These are phyloP conservation scores for Muricea muricata DNA, from an alignment of 92 coral and sea anemone genomes.

Conservation along the genomic window DNA sequence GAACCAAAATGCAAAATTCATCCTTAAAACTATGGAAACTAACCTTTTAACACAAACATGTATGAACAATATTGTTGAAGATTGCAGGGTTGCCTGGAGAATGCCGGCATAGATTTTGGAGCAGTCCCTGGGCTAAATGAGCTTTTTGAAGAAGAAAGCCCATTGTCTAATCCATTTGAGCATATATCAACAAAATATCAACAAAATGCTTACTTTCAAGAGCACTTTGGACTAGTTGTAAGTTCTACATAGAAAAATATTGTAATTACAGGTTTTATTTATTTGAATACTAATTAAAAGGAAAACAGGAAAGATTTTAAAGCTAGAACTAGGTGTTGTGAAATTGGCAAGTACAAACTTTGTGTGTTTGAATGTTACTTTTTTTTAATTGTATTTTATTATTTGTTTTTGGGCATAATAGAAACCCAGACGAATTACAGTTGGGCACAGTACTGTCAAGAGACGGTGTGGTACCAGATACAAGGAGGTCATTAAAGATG, in stretches of 20 bases:
- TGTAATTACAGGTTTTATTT: too few relatives aligned
- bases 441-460: slow-evolving; percentile 54
- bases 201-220: slow-evolving; percentile 64
- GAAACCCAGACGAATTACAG: slow-evolving; percentile 63
- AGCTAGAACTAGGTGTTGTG: too few relatives aligned
- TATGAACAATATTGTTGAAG: slow-evolving; percentile 35
- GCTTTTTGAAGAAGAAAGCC: slow-evolving; percentile 62
- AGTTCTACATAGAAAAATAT: neutral
- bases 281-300: too few relatives aligned
- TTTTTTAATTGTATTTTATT: neutral
- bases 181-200: slow-evolving; percentile 68
- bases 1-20: neutral
- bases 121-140: slow-evolving; percentile 65
- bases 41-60: slow-evolving; percentile 30
- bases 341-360: too few relatives aligned
- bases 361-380: neutral
- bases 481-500: slow-evolving; percentile 60
- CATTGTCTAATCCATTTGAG: slow-evolving; percentile 65
- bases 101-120: slow-evolving; percentile 57
- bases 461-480: slow-evolving; percentile 50
- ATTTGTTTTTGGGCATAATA: neutral
- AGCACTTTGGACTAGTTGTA: slow-evolving; percentile 72
- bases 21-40: slow-evolving; percentile 28
- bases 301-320: too few relatives aligned
- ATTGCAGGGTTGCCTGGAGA: slow-evolving; percentile 56